Evolutionary conservation across 2,888 invertebrate genomes (phyloP).

Genomic region (Arge pagana): DNA sequence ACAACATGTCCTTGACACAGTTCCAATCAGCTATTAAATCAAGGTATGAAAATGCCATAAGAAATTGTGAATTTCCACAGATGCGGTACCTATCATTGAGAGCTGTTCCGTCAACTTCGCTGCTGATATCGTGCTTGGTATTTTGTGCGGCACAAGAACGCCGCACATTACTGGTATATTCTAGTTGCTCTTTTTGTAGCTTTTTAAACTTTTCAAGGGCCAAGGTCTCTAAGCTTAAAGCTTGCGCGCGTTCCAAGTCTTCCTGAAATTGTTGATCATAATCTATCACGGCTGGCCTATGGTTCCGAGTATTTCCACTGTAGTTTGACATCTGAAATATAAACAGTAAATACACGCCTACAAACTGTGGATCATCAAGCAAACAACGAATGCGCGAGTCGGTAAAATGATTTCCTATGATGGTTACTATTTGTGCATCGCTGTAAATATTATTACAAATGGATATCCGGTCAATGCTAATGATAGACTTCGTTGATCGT

Average conservation of each 20-base stretch:
- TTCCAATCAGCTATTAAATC: too few species aligned
- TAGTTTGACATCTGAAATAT: conserved; percentile 53
- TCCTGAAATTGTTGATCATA: conserved; percentile 84
- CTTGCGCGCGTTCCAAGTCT: conserved; percentile 86
- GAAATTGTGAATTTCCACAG: too few species aligned
- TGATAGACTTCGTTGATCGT: too few species aligned
- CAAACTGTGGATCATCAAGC: too few species aligned
- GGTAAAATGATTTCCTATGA: too few species aligned
- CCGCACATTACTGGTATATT: conserved; percentile 38
- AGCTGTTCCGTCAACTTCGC: conserved; percentile 41
- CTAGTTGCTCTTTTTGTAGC: conserved; percentile 65
- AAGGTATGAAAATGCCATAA: background rate
- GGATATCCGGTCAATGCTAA: conserved; percentile 8
- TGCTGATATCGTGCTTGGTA: conserved; percentile 30
- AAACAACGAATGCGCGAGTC: too few species aligned
- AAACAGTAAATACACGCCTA: conserved; percentile 4
- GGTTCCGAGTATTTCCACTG: conserved; percentile 44
- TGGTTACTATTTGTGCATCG: background rate
- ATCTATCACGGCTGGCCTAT: conserved; percentile 60
- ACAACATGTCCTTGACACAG: too few species aligned
- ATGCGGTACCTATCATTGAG: conserved; percentile 43
- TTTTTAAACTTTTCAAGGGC: conserved; percentile 78
- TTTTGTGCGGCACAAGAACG: conserved; percentile 31
- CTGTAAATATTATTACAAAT: background rate
- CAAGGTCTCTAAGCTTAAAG: conserved; percentile 83